Conservation (phyloP, 2,888 invertebrate species). For the Lissocephala sabroskyi region DNA sequence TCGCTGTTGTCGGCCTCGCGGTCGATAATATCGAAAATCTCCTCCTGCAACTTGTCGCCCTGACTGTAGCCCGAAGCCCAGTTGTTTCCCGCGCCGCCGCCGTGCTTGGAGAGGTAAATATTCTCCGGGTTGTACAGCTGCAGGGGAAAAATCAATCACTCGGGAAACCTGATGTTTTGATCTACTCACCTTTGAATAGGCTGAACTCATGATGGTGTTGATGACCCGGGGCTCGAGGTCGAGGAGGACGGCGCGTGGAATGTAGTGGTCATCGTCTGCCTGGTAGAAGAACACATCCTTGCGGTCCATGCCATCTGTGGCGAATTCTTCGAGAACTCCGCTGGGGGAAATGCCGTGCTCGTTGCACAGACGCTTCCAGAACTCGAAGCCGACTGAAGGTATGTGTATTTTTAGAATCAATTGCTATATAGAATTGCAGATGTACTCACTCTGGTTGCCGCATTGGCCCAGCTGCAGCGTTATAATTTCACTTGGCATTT, state of each 20-base stretch:
- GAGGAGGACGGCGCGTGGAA: conserved; percentile 94
- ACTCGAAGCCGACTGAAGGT: conserved; percentile 92
- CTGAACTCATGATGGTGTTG: conserved; percentile 95
- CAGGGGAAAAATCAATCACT: background rate
- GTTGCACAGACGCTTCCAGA: conserved; percentile 98
- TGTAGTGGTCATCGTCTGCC: conserved; percentile 99
- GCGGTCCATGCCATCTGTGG: conserved; percentile 93
- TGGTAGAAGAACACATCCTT: conserved; percentile 99
- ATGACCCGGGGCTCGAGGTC: conserved; percentile 99
- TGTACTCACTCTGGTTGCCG: conserved; percentile 93
- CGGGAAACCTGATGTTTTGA: background rate
- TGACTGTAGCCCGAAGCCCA: conserved; percentile 98
- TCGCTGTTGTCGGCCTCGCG: conserved; percentile 99
- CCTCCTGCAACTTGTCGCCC: conserved; percentile 94
- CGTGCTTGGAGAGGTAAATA: conserved; percentile 96
- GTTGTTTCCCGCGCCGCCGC: conserved; percentile 99
- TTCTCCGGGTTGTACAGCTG: conserved; percentile 98
- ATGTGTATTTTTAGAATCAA: background rate
- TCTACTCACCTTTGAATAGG: conserved; percentile 85
- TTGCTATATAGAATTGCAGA: background rate
- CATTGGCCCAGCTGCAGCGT: conserved; percentile 99
- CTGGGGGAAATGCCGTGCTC: conserved; percentile 99
- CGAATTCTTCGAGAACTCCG: conserved; percentile 92
- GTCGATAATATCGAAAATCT: conserved; percentile 98
- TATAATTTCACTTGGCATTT: conserved; percentile 98